Evolutionary conservation across 2,113 vertebrate genomes (phyloP), one percentile per base, ranked within the genome.

Genomic region (Dissostichus mawsoni): DNA sequence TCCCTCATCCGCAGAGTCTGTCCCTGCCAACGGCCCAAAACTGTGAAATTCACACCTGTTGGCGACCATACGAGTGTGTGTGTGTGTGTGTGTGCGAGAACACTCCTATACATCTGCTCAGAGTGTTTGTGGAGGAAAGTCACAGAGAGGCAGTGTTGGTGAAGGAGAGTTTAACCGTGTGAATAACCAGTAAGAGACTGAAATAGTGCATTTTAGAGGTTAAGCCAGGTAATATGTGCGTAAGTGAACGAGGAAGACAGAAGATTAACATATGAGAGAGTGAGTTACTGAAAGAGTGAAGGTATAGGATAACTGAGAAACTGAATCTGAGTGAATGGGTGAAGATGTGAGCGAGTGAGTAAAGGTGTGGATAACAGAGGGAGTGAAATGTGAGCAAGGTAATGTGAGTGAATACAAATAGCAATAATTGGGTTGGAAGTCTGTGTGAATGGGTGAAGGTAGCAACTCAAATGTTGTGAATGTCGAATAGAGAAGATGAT

Each of bases 11-110:
- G 23, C 89, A 85, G 76, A 69, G 76, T 79, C 78, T 69, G 33
- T 80, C 44, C 2, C 13, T 84, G 82, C 81, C 84, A 81, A 81
- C n/a, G 44, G 69, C 57, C 36, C n/a, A 0, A 75, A 86, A 62
- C 87, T 89, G 92, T 66, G 87, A 93, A 92, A 92, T 77, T 92
- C 85, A 78, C 90, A 90, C 89, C 87, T 90, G 89, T 87, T 90
- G 80, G 64, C 20, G 47, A 73, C 69, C 59, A 68, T 56, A 16
- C 45, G 57, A 29, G 58, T 41, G 41, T 69, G 36, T 68, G 59
- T 64, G 55, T 25, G 57, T 23, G 50, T 20, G 8, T 59, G 33
- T 64, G 72, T 44, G 68, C n/a, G 58, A 8, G 36, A 36, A 36
- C 33, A 6, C 33, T 36, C 33, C 33, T 41, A 11, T 56, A 41